Conservation (phyloP, 2,113 vertebrate genomes). For the Dromiciops gliroides region DNA sequence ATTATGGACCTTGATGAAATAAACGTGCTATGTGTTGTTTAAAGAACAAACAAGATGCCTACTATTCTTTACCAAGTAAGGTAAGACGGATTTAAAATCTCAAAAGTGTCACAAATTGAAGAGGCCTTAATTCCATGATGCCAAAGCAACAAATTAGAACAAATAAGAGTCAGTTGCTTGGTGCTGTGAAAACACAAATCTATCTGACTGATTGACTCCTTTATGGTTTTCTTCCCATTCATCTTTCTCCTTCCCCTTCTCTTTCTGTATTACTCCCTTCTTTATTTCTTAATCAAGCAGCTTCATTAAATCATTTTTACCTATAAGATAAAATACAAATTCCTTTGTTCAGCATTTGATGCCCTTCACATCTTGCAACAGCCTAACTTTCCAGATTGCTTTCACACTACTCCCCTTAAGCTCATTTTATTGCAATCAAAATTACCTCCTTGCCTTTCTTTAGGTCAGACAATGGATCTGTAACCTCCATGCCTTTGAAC, state of each 20-base stretch:
- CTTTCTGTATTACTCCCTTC: neutral
- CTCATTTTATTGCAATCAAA: neutral
- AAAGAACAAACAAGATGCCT: neutral
- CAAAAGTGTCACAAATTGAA: neutral
- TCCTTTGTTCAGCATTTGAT: neutral
- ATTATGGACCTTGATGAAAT: neutral
- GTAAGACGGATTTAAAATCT: too few species aligned
- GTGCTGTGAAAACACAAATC: neutral
- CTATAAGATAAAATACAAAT: neutral
- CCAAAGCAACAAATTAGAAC: neutral
- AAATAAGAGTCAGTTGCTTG: neutral
- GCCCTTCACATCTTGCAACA: neutral
- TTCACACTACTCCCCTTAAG: neutral
- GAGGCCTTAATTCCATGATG: neutral
- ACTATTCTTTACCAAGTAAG: too few species aligned
- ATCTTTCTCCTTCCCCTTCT: too few species aligned
- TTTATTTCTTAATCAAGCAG: neutral
- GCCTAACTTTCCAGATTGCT: neutral
- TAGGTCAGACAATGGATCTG: too few species aligned
- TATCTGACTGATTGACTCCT: neutral
- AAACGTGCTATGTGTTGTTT: neutral
- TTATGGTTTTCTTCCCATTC: neutral
- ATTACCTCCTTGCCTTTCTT: too few species aligned
- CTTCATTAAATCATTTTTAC: neutral
- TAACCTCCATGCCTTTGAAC: too few species aligned